These are phyloP conservation scores for Glareola pratincola DNA, from an alignment of 2,113 vertebrate species.

Conservation along the genomic window DNA sequence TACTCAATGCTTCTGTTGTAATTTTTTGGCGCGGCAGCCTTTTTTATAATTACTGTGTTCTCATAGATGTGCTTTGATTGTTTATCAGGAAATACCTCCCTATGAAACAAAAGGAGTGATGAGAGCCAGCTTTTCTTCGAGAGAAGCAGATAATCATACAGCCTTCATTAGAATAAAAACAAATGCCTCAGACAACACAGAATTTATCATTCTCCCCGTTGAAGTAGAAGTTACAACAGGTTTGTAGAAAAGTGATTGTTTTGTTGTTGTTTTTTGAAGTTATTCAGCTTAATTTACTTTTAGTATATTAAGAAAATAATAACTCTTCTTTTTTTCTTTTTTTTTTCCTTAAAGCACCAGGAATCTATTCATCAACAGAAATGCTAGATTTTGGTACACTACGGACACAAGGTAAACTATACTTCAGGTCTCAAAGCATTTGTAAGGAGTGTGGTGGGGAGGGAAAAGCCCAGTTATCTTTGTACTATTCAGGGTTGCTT, in stretches of 20 bases:
- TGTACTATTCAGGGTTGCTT: neutral
- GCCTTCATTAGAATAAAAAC: slow-evolving; percentile 98
- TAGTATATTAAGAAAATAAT: neutral
- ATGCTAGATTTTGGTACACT: slow-evolving; percentile 99
- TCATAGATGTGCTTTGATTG: neutral
- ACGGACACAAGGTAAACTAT: slow-evolving; percentile 86
- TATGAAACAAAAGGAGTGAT: slow-evolving; percentile 99
- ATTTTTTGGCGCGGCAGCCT: neutral
- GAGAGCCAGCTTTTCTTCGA: slow-evolving; percentile 97
- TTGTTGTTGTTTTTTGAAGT: neutral
- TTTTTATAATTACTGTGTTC: neutral
- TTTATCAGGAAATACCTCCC: slow-evolving; percentile 91
- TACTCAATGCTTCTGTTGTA: neutral
- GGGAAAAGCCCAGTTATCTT: neutral
- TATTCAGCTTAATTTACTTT: neutral
- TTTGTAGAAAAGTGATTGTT: slow-evolving; percentile 45
- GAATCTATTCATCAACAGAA: slow-evolving; percentile 89
- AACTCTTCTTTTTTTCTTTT: neutral
- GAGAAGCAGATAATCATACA: slow-evolving; percentile 97
- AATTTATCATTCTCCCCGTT: slow-evolving; percentile 96
- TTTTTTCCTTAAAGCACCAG: slow-evolving; percentile 67
- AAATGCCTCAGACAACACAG: slow-evolving; percentile 88
- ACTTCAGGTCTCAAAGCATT: neutral
- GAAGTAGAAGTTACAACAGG: slow-evolving; percentile 98
- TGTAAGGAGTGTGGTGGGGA: neutral